Base-by-base conservation (phyloP, 2,113 vertebrate species). In the Helogale parvula region DNA sequence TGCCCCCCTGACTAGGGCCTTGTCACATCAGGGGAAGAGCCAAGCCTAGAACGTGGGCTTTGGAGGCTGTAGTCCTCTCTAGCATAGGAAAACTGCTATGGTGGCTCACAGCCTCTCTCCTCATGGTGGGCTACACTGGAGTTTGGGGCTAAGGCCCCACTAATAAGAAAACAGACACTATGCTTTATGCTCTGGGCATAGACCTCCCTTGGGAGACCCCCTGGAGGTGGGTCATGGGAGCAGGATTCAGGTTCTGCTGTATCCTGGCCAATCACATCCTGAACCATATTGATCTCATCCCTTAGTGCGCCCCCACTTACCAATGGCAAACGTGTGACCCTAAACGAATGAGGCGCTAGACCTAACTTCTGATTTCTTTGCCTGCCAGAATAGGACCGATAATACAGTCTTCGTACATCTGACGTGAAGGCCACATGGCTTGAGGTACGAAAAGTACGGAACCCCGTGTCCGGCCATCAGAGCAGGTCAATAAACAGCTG, bases 341-440 rank as follows among this genome's bases (percentile, higher is more conserved):
- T 87, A 41, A 91, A 68, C 17, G 76, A 94, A 94, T 65, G 65
- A 86, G 23, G 27, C 63, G 29, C 50, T 86, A 81, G 35, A 52
- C 57, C 45, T 87, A 96, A 93, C 21, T 63, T 85, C 79, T 41
- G n/a, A 35, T 87, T 87, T 87, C 47, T 90, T 87, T 8, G 35
- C 45, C n/a, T 74, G 52, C n/a, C 65, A 86, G 86, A 81, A 81
- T 38, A 54, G 35, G 54, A 81, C 13, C 29, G 27, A 66, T 54
- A 27, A 80, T 63, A 80, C 0, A 29, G 45, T 86, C 77, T 94
- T 96, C 57, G 79, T 57, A 82, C 10, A 71, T 91, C 96, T 94
- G 74, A 91, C 88, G 57, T 95, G 89, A 97, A 93, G 19, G 33
- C 77, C 91, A 93, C 91, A n/a, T 60, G 76, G 88, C n/a, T 81